phyloP scores from a whole-genome alignment of 2,797 vertebrate genomes.

The Lindbergichthys nudifrons region DNA sequence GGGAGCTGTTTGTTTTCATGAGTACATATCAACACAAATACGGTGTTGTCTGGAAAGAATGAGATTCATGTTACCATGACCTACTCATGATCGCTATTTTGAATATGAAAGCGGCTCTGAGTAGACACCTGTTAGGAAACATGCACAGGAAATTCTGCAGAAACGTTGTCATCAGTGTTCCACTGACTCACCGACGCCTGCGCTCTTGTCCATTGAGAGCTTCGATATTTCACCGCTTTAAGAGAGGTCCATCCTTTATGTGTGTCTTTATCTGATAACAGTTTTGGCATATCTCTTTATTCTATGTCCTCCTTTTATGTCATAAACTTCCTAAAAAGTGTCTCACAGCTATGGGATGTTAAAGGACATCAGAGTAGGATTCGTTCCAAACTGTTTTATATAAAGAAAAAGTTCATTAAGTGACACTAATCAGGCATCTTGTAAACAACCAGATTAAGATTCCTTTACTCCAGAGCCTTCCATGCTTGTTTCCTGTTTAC shows the following conservation, averaged over 20 bases:
- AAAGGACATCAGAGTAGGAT: constrained; percentile 20
- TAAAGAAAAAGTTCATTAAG: constrained; percentile 39
- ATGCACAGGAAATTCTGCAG: constrained; percentile 68
- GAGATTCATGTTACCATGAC: constrained; percentile 77
- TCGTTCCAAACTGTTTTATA: constrained; percentile 27
- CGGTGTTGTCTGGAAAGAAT: constrained; percentile 75
- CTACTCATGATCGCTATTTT: constrained; percentile 77
- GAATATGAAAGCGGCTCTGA: constrained; percentile 72
- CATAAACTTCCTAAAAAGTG: not conserved
- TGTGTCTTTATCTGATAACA: constrained; percentile 11
- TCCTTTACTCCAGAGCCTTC: constrained; percentile 63
- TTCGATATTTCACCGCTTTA: constrained; percentile 7
- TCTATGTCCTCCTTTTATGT: not conserved
- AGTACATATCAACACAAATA: constrained; percentile 73
- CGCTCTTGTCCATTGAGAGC: constrained; percentile 48
- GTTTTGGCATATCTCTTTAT: constrained; percentile 1
- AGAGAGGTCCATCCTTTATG: not conserved
- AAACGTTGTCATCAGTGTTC: constrained; percentile 75
- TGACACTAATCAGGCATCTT: constrained; percentile 64
- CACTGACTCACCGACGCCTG: constrained; percentile 66
- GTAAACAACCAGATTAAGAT: constrained; percentile 71
- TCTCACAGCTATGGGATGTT: constrained; percentile 10
- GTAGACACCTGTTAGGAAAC: constrained; percentile 78
- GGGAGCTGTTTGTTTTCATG: constrained; percentile 74
- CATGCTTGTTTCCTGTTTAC: constrained; percentile 81